Conservation (phyloP, 2,113 vertebrate species). For the Paralichthys olivaceus region DNA sequence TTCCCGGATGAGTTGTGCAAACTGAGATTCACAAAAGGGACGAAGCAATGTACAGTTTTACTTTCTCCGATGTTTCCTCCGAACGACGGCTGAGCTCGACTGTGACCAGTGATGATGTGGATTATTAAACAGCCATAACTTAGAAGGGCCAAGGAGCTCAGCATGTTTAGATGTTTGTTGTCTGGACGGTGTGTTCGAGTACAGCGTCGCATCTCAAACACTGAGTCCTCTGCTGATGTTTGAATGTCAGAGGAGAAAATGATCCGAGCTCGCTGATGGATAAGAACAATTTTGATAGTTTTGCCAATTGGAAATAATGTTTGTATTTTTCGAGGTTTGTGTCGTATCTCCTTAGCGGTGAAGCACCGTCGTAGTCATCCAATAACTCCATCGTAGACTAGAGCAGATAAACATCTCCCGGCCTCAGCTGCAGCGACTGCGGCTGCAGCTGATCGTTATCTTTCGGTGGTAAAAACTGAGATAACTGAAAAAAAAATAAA, state of each 20-base stretch:
- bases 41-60: conserved; percentile 55
- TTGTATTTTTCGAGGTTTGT: conserved; percentile 29
- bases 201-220: conserved; percentile 40
- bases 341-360: conserved; percentile 19
- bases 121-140: conserved; percentile 70
- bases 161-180: conserved; percentile 44
- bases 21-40: conserved; percentile 35
- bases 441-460: conserved; percentile 2
- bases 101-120: conserved; percentile 27
- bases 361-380: conserved; percentile 20
- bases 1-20: conserved; percentile 39
- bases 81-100: conserved; percentile 10
- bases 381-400: not conserved
- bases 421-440: not conserved
- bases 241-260: conserved; percentile 9
- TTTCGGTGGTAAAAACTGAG: not conserved
- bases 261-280: conserved; percentile 16
- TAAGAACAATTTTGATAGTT: conserved; percentile 29
- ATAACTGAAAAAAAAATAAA: not conserved
- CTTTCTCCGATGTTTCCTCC: conserved; percentile 10
- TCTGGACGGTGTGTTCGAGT: conserved; percentile 35
- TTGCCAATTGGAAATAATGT: conserved; percentile 40
- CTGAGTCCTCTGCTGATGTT: conserved; percentile 11
- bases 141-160: conserved; percentile 3
- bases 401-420: not conserved